Evolutionary conservation across 2,797 vertebrate genomes (phyloP).

Genomic region (Sebastes miniatus): DNA sequence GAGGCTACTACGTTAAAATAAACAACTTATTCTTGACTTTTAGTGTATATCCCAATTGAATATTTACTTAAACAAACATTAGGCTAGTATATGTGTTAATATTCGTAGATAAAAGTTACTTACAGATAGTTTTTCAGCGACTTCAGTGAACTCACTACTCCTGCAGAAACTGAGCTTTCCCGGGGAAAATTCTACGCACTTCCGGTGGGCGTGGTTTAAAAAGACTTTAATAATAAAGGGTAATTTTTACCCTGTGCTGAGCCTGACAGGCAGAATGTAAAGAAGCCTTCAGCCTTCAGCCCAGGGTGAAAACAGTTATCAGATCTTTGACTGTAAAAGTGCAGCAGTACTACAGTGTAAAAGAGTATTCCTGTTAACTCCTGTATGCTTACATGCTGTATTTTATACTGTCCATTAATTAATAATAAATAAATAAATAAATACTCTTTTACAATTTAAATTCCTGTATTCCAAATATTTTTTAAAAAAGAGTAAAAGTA

Average conservation of each 20-base stretch:
- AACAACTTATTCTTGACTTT: rapidly evolving
- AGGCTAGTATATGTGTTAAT: rapidly evolving
- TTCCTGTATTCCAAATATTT: not conserved
- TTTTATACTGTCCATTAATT: no score
- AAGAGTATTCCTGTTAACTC: no score
- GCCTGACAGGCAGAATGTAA: not conserved
- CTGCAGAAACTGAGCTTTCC: conserved; percentile 35
- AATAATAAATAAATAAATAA: no score
- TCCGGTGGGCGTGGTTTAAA: conserved; percentile 57
- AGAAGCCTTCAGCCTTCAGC: no score
- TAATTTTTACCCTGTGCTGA: rapidly evolving
- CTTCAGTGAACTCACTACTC: rapidly evolving
- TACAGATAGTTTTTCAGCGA: not conserved
- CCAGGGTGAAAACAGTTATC: not conserved
- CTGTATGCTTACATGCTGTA: no score
- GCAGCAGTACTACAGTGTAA: not conserved
- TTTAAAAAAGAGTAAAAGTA: no score
- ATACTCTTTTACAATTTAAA: not conserved
- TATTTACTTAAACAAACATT: rapidly evolving
- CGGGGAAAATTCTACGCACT: conserved; percentile 30
- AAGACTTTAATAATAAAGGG: rapidly evolving
- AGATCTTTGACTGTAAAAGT: not conserved
- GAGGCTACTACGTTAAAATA: not conserved
- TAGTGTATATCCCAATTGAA: rapidly evolving
- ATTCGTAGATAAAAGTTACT: not conserved